Conservation (phyloP, 2,888 invertebrate species). For the Mimachlamys varia region DNA sequence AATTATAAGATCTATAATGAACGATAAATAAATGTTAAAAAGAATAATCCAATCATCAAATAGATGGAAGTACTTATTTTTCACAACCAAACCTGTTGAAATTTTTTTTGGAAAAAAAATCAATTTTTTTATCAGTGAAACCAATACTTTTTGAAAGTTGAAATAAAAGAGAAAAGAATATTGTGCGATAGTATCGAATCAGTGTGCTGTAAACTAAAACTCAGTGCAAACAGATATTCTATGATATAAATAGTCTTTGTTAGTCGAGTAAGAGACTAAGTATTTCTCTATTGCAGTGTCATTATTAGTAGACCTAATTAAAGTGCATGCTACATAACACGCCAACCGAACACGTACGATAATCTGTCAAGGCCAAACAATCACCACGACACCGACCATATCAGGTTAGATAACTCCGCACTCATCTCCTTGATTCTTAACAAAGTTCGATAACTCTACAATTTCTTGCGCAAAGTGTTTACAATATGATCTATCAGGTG, state of each 20-base stretch:
- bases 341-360: background rate
- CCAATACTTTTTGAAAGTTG: background rate
- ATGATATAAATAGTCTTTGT: constrained; percentile 4
- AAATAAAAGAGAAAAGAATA: background rate
- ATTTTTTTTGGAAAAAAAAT: too few species aligned
- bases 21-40: too few species aligned
- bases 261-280: background rate
- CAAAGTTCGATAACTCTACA: background rate
- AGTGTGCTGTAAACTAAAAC: background rate
- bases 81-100: too few species aligned
- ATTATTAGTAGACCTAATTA: background rate
- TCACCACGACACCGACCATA: background rate
- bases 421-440: background rate
- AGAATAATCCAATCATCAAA: too few species aligned
- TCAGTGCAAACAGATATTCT: background rate
- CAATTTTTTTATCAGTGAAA: too few species aligned
- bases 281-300: background rate
- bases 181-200: background rate
- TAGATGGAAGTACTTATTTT: too few species aligned
- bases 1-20: too few species aligned
- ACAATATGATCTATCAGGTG: too few species aligned
- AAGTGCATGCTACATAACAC: constrained; percentile 14
- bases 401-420: background rate
- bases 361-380: background rate
- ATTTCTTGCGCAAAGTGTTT: too few species aligned